A percentile compares a stretch with the other conserved stretches of the same genome.
These are phyloP conservation scores for Erebia palarica DNA, from an alignment of 2,888 invertebrate genomes.

Conservation along the genomic window DNA sequence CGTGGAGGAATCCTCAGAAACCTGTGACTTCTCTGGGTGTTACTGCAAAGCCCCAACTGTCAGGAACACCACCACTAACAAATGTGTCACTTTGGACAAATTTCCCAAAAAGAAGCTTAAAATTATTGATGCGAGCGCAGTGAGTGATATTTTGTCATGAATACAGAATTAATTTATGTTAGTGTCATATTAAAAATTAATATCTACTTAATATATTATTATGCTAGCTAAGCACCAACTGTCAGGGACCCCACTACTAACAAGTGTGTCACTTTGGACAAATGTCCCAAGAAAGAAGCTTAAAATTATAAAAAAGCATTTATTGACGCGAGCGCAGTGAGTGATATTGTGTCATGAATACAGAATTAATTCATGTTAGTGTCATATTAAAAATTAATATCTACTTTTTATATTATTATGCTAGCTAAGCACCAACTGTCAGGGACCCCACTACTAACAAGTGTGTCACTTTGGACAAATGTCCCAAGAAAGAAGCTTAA, in stretches of 20 bases:
- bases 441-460: constrained; percentile 49
- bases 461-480: constrained; percentile 55
- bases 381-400: too few species aligned
- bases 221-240: constrained; percentile 54
- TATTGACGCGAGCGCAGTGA: too few species aligned
- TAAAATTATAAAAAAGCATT: not conserved
- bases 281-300: constrained; percentile 48
- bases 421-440: constrained; percentile 56
- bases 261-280: constrained; percentile 52
- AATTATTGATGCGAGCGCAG: not conserved
- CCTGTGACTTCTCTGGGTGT: constrained; percentile 57
- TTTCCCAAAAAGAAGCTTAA: constrained; percentile 45
- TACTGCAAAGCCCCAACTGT: constrained; percentile 60
- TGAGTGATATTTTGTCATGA: too few species aligned
- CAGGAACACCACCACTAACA: constrained; percentile 48
- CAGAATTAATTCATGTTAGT: too few species aligned
- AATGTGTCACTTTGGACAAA: constrained; percentile 53
- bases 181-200: too few species aligned
- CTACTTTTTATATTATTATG: too few species aligned
- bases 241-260: constrained; percentile 51
- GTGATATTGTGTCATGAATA: too few species aligned
- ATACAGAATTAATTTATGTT: too few species aligned
- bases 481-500: constrained; percentile 41
- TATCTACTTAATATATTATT: too few species aligned
- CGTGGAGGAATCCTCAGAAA: constrained; percentile 16